phyloP scores from a whole-genome alignment of 2,113 vertebrate species.

The Lycaon pictus region DNA sequence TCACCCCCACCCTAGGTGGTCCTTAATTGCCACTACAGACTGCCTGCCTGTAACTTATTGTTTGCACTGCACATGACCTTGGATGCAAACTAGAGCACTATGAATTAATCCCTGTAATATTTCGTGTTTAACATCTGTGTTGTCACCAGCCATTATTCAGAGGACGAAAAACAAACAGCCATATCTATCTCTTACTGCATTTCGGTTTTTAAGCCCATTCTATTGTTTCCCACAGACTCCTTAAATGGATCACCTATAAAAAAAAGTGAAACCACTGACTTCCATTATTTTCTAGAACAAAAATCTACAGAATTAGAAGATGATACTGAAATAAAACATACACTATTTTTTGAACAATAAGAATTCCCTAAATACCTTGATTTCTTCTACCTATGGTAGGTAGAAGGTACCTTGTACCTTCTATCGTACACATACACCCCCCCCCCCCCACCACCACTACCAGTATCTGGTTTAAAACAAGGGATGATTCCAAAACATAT shows the following conservation, averaged over 20 bases:
- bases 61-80: conserved; percentile 82
- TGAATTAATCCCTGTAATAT: conserved; percentile 82
- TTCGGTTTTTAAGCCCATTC: neutral
- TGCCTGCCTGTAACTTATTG: conserved; percentile 77
- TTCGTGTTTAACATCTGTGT: conserved; percentile 82
- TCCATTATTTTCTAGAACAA: conserved; percentile 25
- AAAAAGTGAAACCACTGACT: neutral
- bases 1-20: conserved; percentile 79
- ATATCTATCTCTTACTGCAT: conserved; percentile 12
- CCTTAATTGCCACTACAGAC: conserved; percentile 78
- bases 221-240: neutral
- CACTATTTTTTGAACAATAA: neutral
- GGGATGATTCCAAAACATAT: neutral
- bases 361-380: neutral
- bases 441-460: neutral
- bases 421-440: too few species aligned
- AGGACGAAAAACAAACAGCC: conserved; percentile 73
- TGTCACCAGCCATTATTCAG: conserved; percentile 78
- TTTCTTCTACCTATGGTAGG: neutral
- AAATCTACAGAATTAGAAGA: conserved; percentile 10
- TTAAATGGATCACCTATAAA: neutral
- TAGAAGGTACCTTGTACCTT: too few species aligned
- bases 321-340: neutral
- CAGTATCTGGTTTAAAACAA: neutral
- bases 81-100: conserved; percentile 72